Conservation (phyloP, 2,888 invertebrate genomes). For the Clusia tigrina region DNA sequence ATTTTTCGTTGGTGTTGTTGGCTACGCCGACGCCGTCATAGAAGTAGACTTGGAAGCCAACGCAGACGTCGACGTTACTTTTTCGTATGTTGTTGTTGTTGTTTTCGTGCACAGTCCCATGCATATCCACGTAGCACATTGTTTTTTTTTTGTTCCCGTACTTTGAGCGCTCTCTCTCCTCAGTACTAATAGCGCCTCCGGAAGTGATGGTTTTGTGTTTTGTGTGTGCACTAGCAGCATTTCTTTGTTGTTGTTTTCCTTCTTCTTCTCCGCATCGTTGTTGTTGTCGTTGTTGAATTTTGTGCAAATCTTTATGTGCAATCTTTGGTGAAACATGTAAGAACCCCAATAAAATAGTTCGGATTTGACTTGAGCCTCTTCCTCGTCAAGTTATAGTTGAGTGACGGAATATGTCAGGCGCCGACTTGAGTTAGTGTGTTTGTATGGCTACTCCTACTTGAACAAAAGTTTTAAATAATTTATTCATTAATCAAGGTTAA, state of each 20-base stretch:
- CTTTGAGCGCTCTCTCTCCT: conserved; percentile 44
- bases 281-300: conserved; percentile 10
- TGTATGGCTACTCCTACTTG: too few relatives aligned
- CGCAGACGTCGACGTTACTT: conserved; percentile 19
- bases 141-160: conserved; percentile 16
- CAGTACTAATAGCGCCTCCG: conserved; percentile 65
- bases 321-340: not conserved
- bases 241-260: conserved; percentile 7
- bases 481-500: too few relatives aligned
- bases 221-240: conserved; percentile 31
- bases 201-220: conserved; percentile 63
- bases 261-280: conserved; percentile 15
- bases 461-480: too few relatives aligned
- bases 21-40: conserved; percentile 10
- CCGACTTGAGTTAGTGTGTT: too few relatives aligned
- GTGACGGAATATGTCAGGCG: too few relatives aligned
- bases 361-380: conserved; percentile 42
- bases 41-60: conserved; percentile 10
- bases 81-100: conserved; percentile 20
- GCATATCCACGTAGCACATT: conserved; percentile 25
- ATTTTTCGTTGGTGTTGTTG: conserved; percentile 23
- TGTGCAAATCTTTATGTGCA: conserved; percentile 17
- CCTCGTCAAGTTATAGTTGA: not conserved
- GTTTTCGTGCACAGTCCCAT: conserved; percentile 31
- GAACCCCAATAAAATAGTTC: not conserved